Evolutionary conservation across 2,113 vertebrate genomes (phyloP).

Genomic region (Crotalus viridis): DNA sequence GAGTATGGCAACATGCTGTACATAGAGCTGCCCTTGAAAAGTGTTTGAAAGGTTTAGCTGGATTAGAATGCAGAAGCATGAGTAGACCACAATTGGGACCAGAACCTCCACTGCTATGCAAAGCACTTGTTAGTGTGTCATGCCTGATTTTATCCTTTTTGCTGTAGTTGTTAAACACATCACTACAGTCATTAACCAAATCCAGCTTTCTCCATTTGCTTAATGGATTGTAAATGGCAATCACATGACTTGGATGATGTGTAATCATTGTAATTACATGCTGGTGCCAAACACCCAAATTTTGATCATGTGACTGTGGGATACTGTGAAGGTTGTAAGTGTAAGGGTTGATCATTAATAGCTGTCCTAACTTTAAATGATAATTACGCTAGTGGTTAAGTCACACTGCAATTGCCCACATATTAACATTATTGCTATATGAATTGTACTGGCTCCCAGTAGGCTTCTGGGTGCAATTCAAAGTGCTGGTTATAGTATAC

Average conservation of each 20-base stretch:
- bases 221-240: no score
- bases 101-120: neutral
- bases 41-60: neutral
- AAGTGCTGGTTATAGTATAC: neutral
- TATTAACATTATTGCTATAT: neutral
- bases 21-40: neutral
- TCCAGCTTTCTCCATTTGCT: no score
- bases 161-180: neutral
- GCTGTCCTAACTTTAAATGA: no score
- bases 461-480: neutral
- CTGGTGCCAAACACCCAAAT: neutral
- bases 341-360: neutral
- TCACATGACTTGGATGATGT: no score
- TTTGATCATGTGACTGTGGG: neutral
- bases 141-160: neutral
- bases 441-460: neutral
- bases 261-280: neutral
- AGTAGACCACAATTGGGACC: neutral
- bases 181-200: no score
- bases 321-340: no score
- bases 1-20: neutral
- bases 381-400: no score
- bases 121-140: neutral
- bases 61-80: neutral
- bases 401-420: neutral